phyloP scores from a whole-genome alignment of 2,113 vertebrate genomes.

The Aplodontia rufa region DNA sequence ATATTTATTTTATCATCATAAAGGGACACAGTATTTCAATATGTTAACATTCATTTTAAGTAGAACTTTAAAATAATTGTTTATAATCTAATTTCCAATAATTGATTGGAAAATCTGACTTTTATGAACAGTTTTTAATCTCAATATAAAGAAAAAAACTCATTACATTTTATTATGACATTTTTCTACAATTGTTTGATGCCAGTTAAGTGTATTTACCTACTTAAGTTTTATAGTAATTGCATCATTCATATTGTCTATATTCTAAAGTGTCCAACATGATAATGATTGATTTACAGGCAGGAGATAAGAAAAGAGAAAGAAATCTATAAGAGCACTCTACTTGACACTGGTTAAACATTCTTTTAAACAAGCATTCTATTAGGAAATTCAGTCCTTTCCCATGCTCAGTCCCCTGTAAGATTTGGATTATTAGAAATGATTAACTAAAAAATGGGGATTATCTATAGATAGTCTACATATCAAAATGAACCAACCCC shows the following conservation, averaged over 20 bases:
- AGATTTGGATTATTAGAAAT: neutral
- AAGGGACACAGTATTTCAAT: neutral
- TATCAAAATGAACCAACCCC: neutral
- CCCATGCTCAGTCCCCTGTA: no score
- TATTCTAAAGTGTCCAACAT: neutral
- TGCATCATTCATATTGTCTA: neutral
- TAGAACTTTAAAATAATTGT: neutral
- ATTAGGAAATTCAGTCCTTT: neutral
- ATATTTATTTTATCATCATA: neutral
- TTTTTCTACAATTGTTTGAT: neutral
- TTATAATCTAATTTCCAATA: neutral
- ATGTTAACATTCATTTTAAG: neutral
- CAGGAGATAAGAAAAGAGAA: neutral
- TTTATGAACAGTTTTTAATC: neutral
- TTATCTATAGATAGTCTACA: no score
- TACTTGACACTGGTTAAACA: neutral
- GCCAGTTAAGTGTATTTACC: neutral
- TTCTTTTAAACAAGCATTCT: no score
- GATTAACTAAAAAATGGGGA: neutral
- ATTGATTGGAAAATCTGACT: neutral
- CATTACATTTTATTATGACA: neutral
- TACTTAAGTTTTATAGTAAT: neutral
- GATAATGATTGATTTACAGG: neutral
- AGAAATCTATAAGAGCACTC: neutral
- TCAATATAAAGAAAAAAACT: neutral